Percentiles rank a stretch among this genome's conserved stretches.
These are phyloP conservation scores for Chironomus riparius DNA, from an alignment of 2,888 invertebrate species.

Conservation along the genomic window DNA sequence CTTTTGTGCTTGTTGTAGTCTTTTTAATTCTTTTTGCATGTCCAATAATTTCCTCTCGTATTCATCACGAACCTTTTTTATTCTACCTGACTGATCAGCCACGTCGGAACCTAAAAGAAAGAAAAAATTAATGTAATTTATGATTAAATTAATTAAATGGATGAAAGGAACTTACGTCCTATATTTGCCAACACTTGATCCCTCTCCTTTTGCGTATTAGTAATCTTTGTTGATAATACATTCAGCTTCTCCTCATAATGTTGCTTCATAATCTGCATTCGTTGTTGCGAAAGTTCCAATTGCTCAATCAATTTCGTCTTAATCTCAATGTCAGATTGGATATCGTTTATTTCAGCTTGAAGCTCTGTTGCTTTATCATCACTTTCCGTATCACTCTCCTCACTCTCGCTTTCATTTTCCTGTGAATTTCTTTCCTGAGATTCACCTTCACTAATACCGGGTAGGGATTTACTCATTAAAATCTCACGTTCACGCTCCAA, in stretches of 20 bases:
- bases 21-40: constrained; percentile 78
- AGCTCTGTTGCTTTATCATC: constrained; percentile 53
- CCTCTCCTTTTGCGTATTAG: constrained; percentile 80
- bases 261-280: constrained; percentile 72
- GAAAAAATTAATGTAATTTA: not conserved
- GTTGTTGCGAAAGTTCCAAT: constrained; percentile 77
- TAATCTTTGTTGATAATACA: constrained; percentile 74
- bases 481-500: constrained; percentile 56
- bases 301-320: constrained; percentile 93
- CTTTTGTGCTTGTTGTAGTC: constrained; percentile 75
- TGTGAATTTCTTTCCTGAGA: constrained; percentile 49
- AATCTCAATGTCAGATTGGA: constrained; percentile 89
- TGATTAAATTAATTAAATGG: constrained; percentile 35
- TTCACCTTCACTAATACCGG: constrained; percentile 47
- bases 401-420: constrained; percentile 51
- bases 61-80: constrained; percentile 75
- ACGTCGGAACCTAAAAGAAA: constrained; percentile 33
- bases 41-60: constrained; percentile 76
- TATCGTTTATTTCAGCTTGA: constrained; percentile 73
- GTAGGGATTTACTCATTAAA: constrained; percentile 40
- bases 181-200: constrained; percentile 69
- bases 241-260: constrained; percentile 90
- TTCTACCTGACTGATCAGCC: constrained; percentile 46
- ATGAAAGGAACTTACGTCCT: constrained; percentile 41
- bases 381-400: constrained; percentile 48